Percentiles rank a stretch among this genome's conserved stretches.
Evolutionary conservation across 2,113 vertebrate genomes (phyloP).

Genomic region (Murina feae): DNA sequence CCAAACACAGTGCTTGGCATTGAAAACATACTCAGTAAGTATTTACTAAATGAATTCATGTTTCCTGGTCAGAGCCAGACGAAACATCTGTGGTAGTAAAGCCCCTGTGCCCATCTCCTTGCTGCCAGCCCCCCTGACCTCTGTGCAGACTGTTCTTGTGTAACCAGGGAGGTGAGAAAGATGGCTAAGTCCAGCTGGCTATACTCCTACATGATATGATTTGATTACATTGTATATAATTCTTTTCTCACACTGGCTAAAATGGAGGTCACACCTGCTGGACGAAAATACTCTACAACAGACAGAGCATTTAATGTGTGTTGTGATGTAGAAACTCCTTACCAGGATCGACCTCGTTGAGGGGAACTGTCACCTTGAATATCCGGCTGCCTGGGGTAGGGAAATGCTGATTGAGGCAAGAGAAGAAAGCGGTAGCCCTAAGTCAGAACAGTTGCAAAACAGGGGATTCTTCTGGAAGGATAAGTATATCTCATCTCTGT

Average conservation of each 20-base stretch:
- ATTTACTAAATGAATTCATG: background rate
- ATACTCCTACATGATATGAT: background rate
- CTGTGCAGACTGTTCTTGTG: background rate
- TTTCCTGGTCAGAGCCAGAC: background rate
- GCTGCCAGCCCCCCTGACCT: background rate
- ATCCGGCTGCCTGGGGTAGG: background rate
- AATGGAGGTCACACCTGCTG: background rate
- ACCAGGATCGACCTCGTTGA: rapidly evolving
- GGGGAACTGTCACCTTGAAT: background rate
- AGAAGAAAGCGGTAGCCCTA: background rate
- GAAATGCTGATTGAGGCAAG: background rate
- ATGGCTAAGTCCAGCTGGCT: background rate
- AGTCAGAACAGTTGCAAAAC: background rate
- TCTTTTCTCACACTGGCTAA: background rate
- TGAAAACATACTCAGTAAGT: background rate
- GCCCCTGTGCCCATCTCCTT: background rate
- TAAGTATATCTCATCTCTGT: background rate
- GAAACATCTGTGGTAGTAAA: background rate
- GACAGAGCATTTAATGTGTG: background rate
- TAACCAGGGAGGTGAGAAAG: background rate
- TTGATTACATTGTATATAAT: background rate
- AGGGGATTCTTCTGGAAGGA: background rate
- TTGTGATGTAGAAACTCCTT: background rate
- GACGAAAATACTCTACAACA: background rate
- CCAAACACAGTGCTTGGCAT: background rate